Evolutionary conservation across 2,113 vertebrate genomes (phyloP).

Genomic region (Pterocles gutturalis): DNA sequence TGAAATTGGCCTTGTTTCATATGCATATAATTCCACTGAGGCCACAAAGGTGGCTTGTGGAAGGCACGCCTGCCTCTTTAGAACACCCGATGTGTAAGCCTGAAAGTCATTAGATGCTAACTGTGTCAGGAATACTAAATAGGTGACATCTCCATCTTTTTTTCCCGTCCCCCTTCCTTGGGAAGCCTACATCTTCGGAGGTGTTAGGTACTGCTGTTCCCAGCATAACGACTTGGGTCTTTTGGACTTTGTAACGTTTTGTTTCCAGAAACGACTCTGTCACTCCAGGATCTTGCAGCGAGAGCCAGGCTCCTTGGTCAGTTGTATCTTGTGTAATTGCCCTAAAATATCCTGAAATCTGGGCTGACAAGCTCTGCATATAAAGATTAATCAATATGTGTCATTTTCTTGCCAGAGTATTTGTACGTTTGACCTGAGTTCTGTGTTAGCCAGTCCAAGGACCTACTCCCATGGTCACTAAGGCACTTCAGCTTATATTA

Average conservation of each 20-base stretch:
- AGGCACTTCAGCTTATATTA: background rate
- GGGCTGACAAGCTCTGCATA: background rate
- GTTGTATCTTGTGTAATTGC: background rate
- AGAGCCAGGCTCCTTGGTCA: background rate
- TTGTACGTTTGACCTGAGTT: background rate
- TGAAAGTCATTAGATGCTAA: background rate
- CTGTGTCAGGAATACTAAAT: background rate
- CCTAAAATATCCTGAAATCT: background rate
- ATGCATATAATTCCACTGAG: background rate
- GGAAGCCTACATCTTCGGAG: background rate
- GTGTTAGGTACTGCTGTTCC: background rate
- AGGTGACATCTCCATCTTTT: background rate
- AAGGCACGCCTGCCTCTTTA: background rate
- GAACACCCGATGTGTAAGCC: background rate
- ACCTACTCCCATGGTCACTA: background rate
- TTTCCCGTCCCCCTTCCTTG: background rate
- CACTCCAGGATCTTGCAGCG: background rate
- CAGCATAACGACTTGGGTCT: background rate
- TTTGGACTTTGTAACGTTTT: background rate
- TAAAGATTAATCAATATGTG: background rate
- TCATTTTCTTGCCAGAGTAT: background rate
- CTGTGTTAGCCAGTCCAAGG: background rate
- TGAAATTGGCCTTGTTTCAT: background rate
- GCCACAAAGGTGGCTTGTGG: background rate
- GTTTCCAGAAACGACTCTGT: background rate